Conservation (phyloP, 2,113 vertebrate species). For the Mustela nigripes region DNA sequence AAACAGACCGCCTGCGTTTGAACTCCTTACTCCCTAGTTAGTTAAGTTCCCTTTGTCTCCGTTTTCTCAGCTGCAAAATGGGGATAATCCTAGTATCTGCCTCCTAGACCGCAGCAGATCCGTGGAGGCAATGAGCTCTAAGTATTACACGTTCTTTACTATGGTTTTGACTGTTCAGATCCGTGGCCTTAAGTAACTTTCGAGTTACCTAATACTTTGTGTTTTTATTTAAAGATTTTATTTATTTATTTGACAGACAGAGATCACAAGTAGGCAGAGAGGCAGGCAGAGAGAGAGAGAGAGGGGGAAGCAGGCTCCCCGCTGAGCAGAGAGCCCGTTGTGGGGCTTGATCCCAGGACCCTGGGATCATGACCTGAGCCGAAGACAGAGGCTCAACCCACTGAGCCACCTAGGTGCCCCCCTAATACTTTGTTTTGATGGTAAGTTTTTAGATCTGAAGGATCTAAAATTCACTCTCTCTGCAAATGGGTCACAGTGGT, state of each 20-base stretch:
- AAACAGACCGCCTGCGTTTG: not conserved
- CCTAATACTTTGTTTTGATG: not conserved
- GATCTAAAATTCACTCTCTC: not conserved
- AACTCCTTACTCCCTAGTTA: not conserved
- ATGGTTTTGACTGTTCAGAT: not conserved
- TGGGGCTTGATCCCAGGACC: too few relatives aligned
- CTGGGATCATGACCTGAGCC: too few relatives aligned
- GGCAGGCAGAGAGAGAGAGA: too few relatives aligned
- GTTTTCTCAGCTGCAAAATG: not conserved
- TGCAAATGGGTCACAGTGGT: not conserved
- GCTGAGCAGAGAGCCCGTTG: too few relatives aligned
- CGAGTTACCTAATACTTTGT: not conserved
- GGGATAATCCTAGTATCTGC: not conserved
- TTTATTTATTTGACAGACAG: too few relatives aligned
- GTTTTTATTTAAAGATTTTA: too few relatives aligned
- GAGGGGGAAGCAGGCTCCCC: too few relatives aligned
- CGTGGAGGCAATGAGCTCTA: not conserved
- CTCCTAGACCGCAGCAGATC: not conserved
- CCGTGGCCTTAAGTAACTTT: not conserved
- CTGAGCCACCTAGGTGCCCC: too few relatives aligned
- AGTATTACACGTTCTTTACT: not conserved
- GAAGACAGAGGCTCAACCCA: too few relatives aligned
- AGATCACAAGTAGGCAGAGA: too few relatives aligned
- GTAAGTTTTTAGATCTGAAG: not conserved
- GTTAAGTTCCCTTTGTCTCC: not conserved